Evolutionary conservation across 1,140 invertebrate species (phyloP).

Genomic region (Plutomurus gul): DNA sequence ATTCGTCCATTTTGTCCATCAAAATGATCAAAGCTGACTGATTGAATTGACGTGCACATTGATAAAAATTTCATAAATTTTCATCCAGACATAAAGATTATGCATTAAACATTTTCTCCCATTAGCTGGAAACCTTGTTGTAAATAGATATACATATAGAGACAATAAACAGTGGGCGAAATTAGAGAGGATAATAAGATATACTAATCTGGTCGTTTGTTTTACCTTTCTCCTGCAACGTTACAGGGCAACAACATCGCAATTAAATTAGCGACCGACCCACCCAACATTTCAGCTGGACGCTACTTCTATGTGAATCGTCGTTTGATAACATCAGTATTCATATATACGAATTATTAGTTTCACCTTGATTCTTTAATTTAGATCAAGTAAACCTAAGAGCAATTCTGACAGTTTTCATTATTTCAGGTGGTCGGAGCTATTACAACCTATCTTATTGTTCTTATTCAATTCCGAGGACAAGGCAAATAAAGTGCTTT

Average conservation of each 20-base stretch:
- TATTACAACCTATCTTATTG: neutral
- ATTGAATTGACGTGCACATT: too few species aligned
- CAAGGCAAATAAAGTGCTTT: neutral
- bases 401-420: neutral
- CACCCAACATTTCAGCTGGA: neutral
- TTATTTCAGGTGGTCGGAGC: neutral
- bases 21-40: too few species aligned
- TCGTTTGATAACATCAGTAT: neutral
- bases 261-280: neutral
- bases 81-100: too few species aligned
- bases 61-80: too few species aligned
- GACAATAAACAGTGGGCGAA: too few species aligned
- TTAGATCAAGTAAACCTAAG: neutral
- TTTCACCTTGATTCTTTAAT: neutral
- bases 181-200: too few species aligned
- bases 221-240: too few species aligned
- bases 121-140: too few species aligned
- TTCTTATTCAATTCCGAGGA: neutral
- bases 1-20: too few species aligned
- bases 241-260: neutral
- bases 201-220: too few species aligned
- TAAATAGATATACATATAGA: too few species aligned
- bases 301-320: neutral
- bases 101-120: too few species aligned
- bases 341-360: neutral